Conservation (phyloP, 2,113 vertebrate species). For the Mellivora capensis region DNA sequence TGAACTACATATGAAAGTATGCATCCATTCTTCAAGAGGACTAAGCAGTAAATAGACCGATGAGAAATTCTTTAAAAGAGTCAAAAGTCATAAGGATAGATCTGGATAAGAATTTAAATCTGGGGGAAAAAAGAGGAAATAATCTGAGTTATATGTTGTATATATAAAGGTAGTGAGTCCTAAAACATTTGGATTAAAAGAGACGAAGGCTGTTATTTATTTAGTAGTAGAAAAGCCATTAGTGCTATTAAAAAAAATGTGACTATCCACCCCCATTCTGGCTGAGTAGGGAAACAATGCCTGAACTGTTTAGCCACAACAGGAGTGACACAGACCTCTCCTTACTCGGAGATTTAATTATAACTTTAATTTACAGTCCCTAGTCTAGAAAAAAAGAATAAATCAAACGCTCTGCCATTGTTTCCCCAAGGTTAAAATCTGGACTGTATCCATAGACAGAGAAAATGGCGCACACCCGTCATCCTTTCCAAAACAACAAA, state of each 20-base stretch:
- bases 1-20: background rate
- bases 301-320: background rate
- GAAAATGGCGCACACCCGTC: background rate
- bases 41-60: background rate
- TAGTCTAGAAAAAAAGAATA: background rate
- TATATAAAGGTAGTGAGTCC: background rate
- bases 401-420: background rate
- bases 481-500: conserved; percentile 1
- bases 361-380: background rate
- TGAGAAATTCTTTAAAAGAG: background rate
- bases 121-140: background rate
- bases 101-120: background rate
- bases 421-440: background rate
- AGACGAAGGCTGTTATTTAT: background rate
- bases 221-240: background rate
- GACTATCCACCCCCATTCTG: background rate
- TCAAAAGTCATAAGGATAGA: background rate
- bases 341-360: background rate
- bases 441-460: background rate
- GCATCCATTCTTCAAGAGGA: background rate
- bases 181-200: background rate
- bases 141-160: background rate
- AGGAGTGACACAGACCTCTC: background rate
- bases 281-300: background rate
- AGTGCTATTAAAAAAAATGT: background rate